These are phyloP conservation scores for Oikopleura albicans DNA, from an alignment of 23 tunicate genomes.

Conservation along the genomic window DNA sequence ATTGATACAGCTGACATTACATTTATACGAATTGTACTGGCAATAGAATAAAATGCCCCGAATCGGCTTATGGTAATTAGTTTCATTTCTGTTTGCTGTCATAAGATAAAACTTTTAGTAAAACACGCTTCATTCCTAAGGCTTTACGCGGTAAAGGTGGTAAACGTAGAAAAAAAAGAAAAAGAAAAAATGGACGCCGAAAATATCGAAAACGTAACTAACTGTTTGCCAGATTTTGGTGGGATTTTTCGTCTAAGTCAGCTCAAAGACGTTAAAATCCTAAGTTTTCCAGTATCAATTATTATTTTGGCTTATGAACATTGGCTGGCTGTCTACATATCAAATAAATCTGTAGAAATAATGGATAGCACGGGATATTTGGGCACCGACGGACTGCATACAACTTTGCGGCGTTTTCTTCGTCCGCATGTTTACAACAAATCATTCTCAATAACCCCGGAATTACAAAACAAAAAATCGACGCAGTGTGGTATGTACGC, in stretches of 20 bases:
- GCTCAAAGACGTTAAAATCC: not conserved
- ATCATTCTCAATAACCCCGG: not conserved
- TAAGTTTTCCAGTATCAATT: not conserved
- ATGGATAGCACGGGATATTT: not conserved
- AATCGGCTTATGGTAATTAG: not conserved
- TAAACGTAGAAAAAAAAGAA: not conserved
- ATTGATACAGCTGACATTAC: not conserved
- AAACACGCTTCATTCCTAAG: not conserved
- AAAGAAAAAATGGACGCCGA: not conserved
- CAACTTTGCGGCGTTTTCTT: not conserved
- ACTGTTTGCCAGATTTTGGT: not conserved
- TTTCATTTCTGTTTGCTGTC: no score
- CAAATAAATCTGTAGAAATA: not conserved
- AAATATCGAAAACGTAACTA: not conserved
- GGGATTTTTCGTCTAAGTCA: not conserved
- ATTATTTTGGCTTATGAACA: not conserved
- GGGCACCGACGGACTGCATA: not conserved
- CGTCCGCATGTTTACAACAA: not conserved
- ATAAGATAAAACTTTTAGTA: no score
- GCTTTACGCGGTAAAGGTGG: not conserved
- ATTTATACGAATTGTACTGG: not conserved
- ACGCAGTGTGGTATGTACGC: not conserved
- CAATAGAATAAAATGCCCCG: not conserved
- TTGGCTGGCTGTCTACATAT: not conserved
- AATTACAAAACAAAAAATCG: not conserved